These are phyloP conservation scores for Menidia menidia DNA, from an alignment of 2,797 vertebrate species.

Conservation along the genomic window DNA sequence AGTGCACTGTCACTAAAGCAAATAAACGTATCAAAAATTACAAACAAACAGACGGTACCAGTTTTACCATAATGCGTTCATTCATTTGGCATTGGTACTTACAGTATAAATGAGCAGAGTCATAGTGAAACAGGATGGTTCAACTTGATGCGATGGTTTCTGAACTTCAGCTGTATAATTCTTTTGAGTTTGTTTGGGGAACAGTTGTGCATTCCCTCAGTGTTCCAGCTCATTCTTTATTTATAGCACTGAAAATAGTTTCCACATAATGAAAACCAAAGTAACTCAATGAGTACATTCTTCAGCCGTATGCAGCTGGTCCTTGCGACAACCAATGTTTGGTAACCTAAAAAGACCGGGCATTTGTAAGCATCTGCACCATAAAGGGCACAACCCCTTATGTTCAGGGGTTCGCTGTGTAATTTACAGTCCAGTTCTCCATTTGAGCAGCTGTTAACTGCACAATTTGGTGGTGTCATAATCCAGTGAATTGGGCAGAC, in stretches of 20 bases:
- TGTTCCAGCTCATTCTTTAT: conserved; percentile 40
- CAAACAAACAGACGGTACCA: conserved; percentile 82
- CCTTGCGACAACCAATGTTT: conserved; percentile 44
- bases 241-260: conserved; percentile 51
- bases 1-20: conserved; percentile 86
- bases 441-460: conserved; percentile 88
- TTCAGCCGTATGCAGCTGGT: conserved; percentile 57
- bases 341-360: conserved; percentile 55
- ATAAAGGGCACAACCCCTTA: conserved; percentile 22
- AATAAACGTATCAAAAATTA: conserved; percentile 86
- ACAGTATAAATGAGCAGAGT: conserved; percentile 79
- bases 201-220: conserved; percentile 60
- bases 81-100: conserved; percentile 68
- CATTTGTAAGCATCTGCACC: conserved; percentile 35
- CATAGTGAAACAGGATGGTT: conserved; percentile 74
- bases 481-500: conserved; percentile 93
- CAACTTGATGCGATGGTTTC: conserved; percentile 53
- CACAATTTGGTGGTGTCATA: conserved; percentile 97
- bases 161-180: conserved; percentile 57
- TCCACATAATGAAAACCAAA: conserved; percentile 61
- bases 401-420: conserved; percentile 32
- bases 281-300: conserved; percentile 69
- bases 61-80: conserved; percentile 74
- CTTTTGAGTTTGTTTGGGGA: conserved; percentile 50
- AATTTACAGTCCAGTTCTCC: conserved; percentile 24